Evolutionary conservation across 2,797 vertebrate genomes (phyloP), one percentile per base, ranked within the genome.

Genomic region (Hozukius guyotensis): DNA sequence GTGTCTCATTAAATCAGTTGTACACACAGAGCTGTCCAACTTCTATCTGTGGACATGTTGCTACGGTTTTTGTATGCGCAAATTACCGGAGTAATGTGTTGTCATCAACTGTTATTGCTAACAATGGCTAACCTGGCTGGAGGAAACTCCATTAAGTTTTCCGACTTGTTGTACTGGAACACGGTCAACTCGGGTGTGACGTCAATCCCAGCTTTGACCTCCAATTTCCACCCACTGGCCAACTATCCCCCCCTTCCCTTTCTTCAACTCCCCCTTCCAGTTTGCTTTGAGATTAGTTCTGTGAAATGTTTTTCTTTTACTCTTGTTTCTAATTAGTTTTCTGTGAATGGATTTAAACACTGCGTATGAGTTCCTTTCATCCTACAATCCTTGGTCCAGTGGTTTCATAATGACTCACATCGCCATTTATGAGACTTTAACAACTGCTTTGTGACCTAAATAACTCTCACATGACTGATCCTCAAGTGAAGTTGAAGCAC

Each of bases 381-480:
- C 20, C 25, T 29, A 25, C 36, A 53, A 34, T 27, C 16, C 61
- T 38, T 13, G 60, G 4, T 13, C 16, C 31, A 25, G 9, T 10
- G 14, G 53, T 61, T 77, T 55, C 29, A 42, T 18, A 68, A 62
- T 61, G 49, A 74, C 9, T 57, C 8, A 32, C 13, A n/a, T n/a
- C 6, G 25, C 24, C 18, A n/a, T 77, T 31, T 71, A 24, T 31
- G 36, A 29, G 55, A 77, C 24, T 55, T 27, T 11, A 24, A 10
- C 32, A 18, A 25, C 55, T 66, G 49, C 27, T 75, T 42, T 67
- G 27, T 75, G 77, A 59, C 59, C 79, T 67, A 34, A 67, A 73
- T 72, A 75, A 67, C 55, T 70, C 53, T 73, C 72, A 68, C 69
- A 74, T 72, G 78, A 80, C 32, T 22, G 38, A 31, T 36, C n/a